phyloP scores from a whole-genome alignment of 2,797 vertebrate genomes.

The Coccyzus lansbergi region DNA sequence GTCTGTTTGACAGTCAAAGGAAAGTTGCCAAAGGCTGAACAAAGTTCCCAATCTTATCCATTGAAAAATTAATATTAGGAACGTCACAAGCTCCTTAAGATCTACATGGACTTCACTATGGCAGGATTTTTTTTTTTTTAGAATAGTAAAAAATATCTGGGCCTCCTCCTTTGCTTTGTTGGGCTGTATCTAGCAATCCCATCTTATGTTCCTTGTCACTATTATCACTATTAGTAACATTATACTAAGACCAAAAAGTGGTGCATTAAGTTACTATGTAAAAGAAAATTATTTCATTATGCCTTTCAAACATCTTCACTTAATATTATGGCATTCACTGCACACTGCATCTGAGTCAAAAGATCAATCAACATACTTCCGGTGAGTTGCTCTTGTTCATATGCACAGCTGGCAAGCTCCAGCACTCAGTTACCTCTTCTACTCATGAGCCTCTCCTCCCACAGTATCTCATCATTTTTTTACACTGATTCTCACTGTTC shows the following conservation, averaged over 20 bases:
- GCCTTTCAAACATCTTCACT: not conserved
- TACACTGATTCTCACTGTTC: slow-evolving; percentile 7
- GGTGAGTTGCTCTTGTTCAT: not conserved
- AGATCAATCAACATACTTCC: not conserved
- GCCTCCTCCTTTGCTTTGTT: not conserved
- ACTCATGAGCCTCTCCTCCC: not conserved
- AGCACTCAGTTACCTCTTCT: not conserved
- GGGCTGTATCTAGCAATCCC: not conserved
- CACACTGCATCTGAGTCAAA: not conserved
- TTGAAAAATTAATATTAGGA: not conserved
- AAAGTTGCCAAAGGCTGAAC: not conserved
- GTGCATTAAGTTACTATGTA: not conserved
- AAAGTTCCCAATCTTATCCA: not conserved
- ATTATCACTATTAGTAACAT: not conserved
- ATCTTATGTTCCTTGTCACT: not conserved
- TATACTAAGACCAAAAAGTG: not conserved
- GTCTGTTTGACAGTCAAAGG: not conserved
- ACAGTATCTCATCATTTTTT: slow-evolving; percentile 16
- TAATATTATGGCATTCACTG: not conserved
- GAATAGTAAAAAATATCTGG: not conserved
- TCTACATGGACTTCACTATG: not conserved
- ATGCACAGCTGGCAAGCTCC: not conserved
- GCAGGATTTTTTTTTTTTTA: not conserved
- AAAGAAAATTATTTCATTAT: not conserved
- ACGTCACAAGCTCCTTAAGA: not conserved